These are phyloP conservation scores for human (Homo sapiens) DNA, from an alignment of 2,113 vertebrate species.

Conservation along the genomic window DNA sequence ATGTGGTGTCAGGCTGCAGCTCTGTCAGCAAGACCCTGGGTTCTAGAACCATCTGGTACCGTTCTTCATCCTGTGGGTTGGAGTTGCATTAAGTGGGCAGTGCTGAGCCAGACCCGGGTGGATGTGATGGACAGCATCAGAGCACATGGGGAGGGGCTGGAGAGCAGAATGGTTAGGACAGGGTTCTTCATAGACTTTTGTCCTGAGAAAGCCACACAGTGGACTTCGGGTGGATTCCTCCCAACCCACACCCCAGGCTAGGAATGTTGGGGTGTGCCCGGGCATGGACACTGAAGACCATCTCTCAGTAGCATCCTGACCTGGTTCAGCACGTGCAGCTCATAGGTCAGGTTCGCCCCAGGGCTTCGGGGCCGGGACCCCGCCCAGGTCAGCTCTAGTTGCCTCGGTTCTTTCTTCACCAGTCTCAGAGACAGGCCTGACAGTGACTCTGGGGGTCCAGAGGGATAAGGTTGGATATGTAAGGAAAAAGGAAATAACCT, in stretches of 20 bases:
- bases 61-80: conserved; percentile 82
- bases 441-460: conserved; percentile 35
- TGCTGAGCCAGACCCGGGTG: fast-evolving
- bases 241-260: neutral
- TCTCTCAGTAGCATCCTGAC: neutral
- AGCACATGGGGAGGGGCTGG: fast-evolving
- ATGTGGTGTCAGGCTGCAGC: conserved; percentile 85
- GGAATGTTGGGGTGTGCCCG: conserved; percentile 39
- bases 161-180: neutral
- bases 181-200: neutral
- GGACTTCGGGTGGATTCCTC: neutral
- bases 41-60: conserved; percentile 83
- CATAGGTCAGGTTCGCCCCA: conserved; percentile 61
- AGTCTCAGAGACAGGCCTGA: conserved; percentile 68
- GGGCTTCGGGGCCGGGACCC: conserved; percentile 49
- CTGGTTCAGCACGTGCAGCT: conserved; percentile 61
- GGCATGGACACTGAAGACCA: conserved; percentile 20
- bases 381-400: conserved; percentile 64
- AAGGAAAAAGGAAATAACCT: conserved; percentile 20
- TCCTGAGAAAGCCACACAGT: neutral
- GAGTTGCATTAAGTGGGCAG: neutral
- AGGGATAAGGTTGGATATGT: neutral
- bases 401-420: conserved; percentile 63
- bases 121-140: neutral
- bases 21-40: conserved; percentile 84